Percentiles rank a stretch among this genome's conserved stretches.
These are phyloP conservation scores for Telmatochromis bifrenatus DNA, from an alignment of 2,113 vertebrate species.

Conservation along the genomic window DNA sequence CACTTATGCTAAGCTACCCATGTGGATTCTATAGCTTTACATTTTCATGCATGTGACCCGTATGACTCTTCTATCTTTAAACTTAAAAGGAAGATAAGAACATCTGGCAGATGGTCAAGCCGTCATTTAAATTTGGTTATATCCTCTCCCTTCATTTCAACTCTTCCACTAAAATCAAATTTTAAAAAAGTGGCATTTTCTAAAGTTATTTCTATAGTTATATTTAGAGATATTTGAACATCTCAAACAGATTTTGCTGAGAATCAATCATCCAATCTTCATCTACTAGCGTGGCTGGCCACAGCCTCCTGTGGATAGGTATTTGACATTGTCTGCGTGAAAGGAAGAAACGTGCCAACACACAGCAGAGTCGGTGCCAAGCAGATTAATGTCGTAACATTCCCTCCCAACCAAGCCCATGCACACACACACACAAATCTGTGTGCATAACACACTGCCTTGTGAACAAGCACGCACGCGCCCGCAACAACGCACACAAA, in stretches of 20 bases:
- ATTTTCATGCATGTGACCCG: neutral
- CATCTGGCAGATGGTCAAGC: neutral
- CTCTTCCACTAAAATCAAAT: neutral
- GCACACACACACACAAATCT: neutral
- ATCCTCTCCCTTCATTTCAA: neutral
- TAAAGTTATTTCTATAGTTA: neutral
- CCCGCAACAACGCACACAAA: neutral
- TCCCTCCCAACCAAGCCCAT: neutral
- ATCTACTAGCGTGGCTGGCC: neutral
- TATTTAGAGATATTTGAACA: neutral
- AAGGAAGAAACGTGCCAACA: constrained; percentile 57
- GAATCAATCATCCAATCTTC: neutral
- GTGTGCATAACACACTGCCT: neutral
- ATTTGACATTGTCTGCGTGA: constrained; percentile 66
- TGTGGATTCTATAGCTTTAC: neutral
- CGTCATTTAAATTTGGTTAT: neutral
- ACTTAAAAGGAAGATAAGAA: neutral
- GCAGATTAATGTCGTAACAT: constrained; percentile 61
- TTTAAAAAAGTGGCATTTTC: neutral
- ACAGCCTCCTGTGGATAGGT: constrained; percentile 54
- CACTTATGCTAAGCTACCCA: neutral
- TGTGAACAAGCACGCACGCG: neutral
- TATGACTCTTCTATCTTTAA: neutral
- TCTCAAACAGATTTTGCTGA: neutral
- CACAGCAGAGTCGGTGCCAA: constrained; percentile 52